A percentile compares a stretch with the other conserved stretches of the same genome.
These are phyloP conservation scores for Eulithis testata DNA, from an alignment of 2,888 invertebrate genomes.

Conservation along the genomic window DNA sequence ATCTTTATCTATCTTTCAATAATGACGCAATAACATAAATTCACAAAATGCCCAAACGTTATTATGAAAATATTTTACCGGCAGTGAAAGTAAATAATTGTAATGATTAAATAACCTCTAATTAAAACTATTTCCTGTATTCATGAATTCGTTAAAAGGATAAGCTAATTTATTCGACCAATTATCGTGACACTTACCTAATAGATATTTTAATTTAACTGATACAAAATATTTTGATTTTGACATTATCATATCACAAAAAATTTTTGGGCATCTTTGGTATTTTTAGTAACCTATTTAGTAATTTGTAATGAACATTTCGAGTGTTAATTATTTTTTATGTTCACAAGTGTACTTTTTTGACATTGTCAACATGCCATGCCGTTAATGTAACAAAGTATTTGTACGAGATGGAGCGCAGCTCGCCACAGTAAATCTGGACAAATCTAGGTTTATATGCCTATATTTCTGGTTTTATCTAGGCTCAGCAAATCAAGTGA, in stretches of 20 bases:
- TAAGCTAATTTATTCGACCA: constrained; percentile 8
- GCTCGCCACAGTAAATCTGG: constrained; percentile 35
- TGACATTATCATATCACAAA: not conserved
- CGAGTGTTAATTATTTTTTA: too few species aligned
- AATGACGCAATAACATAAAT: constrained; percentile 9
- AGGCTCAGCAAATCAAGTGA: constrained; percentile 19
- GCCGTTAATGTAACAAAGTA: constrained; percentile 26
- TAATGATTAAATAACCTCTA: constrained; percentile 7
- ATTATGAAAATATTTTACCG: constrained; percentile 15
- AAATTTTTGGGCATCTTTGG: too few species aligned
- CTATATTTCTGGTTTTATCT: constrained; percentile 31
- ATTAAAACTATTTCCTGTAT: constrained; percentile 17
- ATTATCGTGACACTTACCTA: not conserved
- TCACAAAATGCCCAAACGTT: constrained; percentile 8
- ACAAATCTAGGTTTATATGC: constrained; percentile 42
- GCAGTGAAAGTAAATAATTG: constrained; percentile 23
- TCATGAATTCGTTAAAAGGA: constrained; percentile 15
- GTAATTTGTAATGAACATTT: too few species aligned
- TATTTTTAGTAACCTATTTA: too few species aligned
- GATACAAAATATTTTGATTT: too few species aligned
- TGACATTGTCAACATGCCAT: constrained; percentile 3
- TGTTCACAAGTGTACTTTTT: too few species aligned
- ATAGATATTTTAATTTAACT: not conserved
- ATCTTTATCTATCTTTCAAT: not conserved
- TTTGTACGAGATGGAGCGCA: constrained; percentile 23